Evolutionary conservation across 2,797 vertebrate species (phyloP).

Genomic region (Aulostomus chinensis): DNA sequence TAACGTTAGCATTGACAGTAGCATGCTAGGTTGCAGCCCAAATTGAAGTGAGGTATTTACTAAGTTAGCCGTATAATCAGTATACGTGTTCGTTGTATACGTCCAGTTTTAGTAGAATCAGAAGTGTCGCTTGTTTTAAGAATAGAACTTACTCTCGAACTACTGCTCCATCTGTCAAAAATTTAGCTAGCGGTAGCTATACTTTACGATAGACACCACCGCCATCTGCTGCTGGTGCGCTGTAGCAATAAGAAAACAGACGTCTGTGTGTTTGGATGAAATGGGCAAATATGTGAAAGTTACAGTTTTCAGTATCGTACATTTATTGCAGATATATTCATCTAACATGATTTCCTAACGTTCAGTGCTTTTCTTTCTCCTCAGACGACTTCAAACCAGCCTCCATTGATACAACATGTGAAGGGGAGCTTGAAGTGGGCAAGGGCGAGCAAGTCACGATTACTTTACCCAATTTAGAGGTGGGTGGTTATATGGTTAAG

Average conservation of each 20-base stretch:
- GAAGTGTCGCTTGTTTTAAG: fast-evolving
- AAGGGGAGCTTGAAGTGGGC: slow-evolving; percentile 95
- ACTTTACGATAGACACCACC: background rate
- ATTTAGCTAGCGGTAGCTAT: slow-evolving; percentile 38
- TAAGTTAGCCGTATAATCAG: background rate
- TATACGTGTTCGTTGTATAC: background rate
- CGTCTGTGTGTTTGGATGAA: no score
- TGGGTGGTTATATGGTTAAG: slow-evolving; percentile 51
- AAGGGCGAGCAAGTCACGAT: slow-evolving; percentile 98
- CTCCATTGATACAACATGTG: slow-evolving; percentile 94
- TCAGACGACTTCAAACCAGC: slow-evolving; percentile 99
- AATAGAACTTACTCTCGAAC: background rate
- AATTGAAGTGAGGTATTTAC: background rate
- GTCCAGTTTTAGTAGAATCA: fast-evolving
- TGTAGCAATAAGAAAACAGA: no score
- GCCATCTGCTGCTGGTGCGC: slow-evolving; percentile 33
- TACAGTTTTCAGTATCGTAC: no score
- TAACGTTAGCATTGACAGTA: no score
- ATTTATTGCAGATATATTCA: no score
- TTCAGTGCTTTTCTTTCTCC: background rate
- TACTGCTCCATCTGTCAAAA: slow-evolving; percentile 31
- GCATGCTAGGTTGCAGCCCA: slow-evolving; percentile 39
- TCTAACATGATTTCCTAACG: no score
- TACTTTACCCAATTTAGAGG: slow-evolving; percentile 96
- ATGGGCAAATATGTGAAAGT: no score